Conservation (phyloP, 2,888 invertebrate genomes). For the Apocheima hispidaria region DNA sequence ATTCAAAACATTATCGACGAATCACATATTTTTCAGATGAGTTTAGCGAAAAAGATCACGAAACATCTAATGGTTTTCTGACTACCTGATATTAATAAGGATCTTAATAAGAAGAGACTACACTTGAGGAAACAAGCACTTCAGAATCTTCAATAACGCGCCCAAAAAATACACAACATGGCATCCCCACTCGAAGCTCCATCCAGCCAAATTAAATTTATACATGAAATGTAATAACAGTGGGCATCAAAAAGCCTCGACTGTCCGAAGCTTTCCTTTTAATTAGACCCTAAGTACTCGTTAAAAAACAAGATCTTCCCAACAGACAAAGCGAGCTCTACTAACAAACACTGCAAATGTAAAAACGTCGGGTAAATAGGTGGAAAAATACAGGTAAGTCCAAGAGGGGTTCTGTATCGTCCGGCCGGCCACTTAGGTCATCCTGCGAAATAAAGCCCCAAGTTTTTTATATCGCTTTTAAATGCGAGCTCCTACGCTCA, state of each 20-base stretch:
- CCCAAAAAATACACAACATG: conserved; percentile 67
- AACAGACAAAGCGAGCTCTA: conserved; percentile 80
- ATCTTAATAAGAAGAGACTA: conserved; percentile 50
- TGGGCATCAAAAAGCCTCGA: conserved; percentile 83
- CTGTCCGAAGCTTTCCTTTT: conserved; percentile 84
- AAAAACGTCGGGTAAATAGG: conserved; percentile 85
- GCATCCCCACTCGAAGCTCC: conserved; percentile 75
- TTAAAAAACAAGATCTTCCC: conserved; percentile 85
- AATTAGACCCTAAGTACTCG: conserved; percentile 86
- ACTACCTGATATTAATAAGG: conserved; percentile 42
- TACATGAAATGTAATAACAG: conserved; percentile 83
- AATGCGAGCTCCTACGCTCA: conserved; percentile 80
- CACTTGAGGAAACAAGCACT: conserved; percentile 60
- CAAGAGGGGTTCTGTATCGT: conserved; percentile 83
- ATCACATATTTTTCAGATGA: background rate
- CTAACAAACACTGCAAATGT: conserved; percentile 83
- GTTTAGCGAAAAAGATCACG: background rate
- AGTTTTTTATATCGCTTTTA: conserved; percentile 85
- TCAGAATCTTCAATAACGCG: conserved; percentile 68
- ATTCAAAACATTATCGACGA: background rate
- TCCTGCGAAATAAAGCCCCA: conserved; percentile 84
- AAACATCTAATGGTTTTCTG: conserved; percentile 22
- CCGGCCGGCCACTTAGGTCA: conserved; percentile 86
- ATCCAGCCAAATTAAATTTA: conserved; percentile 83
- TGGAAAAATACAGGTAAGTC: conserved; percentile 87